Conservation (phyloP, 2,113 vertebrate genomes). For the Platanista minor region DNA sequence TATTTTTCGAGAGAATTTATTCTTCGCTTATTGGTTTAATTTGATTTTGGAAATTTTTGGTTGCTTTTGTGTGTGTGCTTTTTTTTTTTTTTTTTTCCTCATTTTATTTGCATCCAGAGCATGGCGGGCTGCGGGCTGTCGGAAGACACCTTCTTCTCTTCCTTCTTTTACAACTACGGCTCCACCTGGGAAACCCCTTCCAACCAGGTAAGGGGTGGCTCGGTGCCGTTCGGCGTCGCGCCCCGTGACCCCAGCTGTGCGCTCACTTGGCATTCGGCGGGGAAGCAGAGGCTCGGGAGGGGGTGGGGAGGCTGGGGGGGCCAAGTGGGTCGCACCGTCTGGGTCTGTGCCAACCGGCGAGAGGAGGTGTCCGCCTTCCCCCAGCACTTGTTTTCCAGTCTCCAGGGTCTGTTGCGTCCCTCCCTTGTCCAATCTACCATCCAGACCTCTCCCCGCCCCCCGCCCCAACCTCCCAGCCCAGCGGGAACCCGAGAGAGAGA, state of each 20-base stretch:
- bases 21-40: conserved; percentile 63
- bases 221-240: conserved; percentile 54
- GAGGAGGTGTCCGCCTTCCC: neutral
- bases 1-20: conserved; percentile 65
- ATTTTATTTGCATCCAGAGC: conserved; percentile 79
- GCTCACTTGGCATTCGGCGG: conserved; percentile 62
- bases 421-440: conserved; percentile 13
- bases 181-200: conserved; percentile 93
- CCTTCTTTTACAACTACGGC: conserved; percentile 92
- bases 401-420: conserved; percentile 42
- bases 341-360: conserved; percentile 63
- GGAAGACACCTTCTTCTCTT: conserved; percentile 91
- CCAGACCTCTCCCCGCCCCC: neutral
- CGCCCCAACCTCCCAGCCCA: conserved; percentile 34
- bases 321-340: conserved; percentile 73
- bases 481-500: conserved; percentile 54
- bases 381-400: neutral
- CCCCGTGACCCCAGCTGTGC: conserved; percentile 48
- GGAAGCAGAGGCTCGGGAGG: conserved; percentile 55
- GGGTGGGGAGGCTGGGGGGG: conserved; percentile 50
- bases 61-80: conserved; percentile 68
- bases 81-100: conserved; percentile 36
- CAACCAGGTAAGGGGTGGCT: conserved; percentile 90
- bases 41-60: conserved; percentile 66
- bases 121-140: conserved; percentile 93